These are phyloP conservation scores for Tor tambroides DNA, from an alignment of 2,113 vertebrate species.

Conservation along the genomic window DNA sequence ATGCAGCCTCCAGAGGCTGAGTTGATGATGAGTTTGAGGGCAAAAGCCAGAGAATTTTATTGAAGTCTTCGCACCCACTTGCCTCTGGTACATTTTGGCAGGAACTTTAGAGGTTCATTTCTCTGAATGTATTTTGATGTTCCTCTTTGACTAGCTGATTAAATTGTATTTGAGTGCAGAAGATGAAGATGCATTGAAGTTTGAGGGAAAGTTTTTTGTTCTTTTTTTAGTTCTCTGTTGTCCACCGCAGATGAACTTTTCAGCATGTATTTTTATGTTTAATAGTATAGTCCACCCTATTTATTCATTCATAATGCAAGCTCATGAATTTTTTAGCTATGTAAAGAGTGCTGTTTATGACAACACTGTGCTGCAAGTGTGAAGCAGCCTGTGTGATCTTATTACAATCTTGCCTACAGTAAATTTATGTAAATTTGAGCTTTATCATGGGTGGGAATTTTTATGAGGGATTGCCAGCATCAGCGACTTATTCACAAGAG, in stretches of 20 bases:
- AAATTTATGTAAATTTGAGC: conserved; percentile 27
- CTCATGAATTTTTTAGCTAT: neutral
- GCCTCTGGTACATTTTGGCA: neutral
- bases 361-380: neutral
- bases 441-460: conserved; percentile 3
- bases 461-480: conserved; percentile 35
- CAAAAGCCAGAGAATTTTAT: neutral
- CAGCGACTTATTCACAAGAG: neutral
- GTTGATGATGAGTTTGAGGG: conserved; percentile 4
- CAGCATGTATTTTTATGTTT: neutral
- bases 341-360: neutral
- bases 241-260: neutral
- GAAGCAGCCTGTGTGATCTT: conserved; percentile 6
- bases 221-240: neutral
- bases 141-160: neutral
- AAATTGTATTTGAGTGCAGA: neutral
- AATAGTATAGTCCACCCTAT: neutral
- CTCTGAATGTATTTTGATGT: neutral
- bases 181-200: neutral
- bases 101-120: conserved; percentile 11
- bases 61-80: neutral
- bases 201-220: neutral
- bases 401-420: conserved; percentile 23
- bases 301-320: conserved; percentile 10
- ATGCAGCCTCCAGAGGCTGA: neutral